Conservation (phyloP, 2,113 vertebrate genomes). For the Podarcis cretensis region DNA sequence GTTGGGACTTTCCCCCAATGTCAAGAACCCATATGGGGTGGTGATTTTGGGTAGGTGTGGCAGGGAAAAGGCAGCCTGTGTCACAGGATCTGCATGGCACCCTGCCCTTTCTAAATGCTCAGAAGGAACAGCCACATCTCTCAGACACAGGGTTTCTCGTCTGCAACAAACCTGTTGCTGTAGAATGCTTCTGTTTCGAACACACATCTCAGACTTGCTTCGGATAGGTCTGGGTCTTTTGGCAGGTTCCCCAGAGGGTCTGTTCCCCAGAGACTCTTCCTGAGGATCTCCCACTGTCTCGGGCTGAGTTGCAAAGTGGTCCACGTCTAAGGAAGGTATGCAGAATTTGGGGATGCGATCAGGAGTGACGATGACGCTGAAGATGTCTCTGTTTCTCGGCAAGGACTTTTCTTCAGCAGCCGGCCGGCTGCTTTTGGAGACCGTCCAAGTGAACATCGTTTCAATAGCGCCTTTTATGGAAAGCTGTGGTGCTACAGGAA, state of each 20-base stretch:
- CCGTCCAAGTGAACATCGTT: conserved; percentile 58
- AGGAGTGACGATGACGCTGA: conserved; percentile 73
- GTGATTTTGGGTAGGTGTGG: conserved; percentile 74
- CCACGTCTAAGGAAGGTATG: conserved; percentile 70
- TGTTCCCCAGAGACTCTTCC: conserved; percentile 7
- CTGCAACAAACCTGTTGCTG: conserved; percentile 23
- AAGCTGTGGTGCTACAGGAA: conserved; percentile 45
- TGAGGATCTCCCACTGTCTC: conserved; percentile 15
- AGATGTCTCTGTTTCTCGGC: conserved; percentile 60
- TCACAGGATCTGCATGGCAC: conserved; percentile 62
- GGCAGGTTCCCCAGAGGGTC: background rate
- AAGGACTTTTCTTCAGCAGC: conserved; percentile 37
- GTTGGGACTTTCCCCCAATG: conserved; percentile 69
- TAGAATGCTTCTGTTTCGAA: conserved; percentile 21
- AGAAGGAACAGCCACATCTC: background rate
- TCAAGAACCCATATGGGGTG: conserved; percentile 67
- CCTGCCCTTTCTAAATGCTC: conserved; percentile 44
- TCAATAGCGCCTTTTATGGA: conserved; percentile 58
- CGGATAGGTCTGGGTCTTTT: conserved; percentile 35
- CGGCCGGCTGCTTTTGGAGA: conserved; percentile 51
- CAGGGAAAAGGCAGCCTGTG: conserved; percentile 67
- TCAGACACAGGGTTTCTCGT: conserved; percentile 45
- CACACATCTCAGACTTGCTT: conserved; percentile 55
- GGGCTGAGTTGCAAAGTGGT: conserved; percentile 35
- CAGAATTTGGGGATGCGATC: conserved; percentile 76